Base-by-base conservation (phyloP, 2,888 invertebrate species). In the Pyrrhia umbra region DNA sequence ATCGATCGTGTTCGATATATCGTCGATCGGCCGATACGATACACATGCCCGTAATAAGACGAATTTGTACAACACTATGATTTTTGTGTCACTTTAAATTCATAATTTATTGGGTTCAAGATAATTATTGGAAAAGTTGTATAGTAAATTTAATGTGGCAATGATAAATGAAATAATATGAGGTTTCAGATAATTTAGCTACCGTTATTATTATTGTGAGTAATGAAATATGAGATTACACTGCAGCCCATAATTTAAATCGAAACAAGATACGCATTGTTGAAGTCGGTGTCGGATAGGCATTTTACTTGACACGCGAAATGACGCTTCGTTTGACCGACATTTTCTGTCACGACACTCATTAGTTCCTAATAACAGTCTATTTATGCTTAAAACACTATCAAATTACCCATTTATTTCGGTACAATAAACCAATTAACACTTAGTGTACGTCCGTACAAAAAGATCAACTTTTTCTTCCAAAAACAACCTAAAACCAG, bases 1-100 rank as follows among this genome's bases (percentile, higher is more conserved):
- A 25, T 45, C 79, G 82, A 82, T 85, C 75, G 82, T 81, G 83
- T 82, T 75, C 74, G 84, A 81, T 83, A 77, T 59, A 67, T 61
- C 56, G 50, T 51, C 70, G 75, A 80, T 76, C 66, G 67, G 23
- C 20, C 68, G 77, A 71, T 77, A 71, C 72, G 54, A 65, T 67
- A 68, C 65, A 68, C 54, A 61, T 62, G 61, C 74, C 63, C 65
- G 70, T 78, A 77, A 82, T 81, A 77, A 76, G 70, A 65, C 54
- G 74, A 77, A 80, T 80, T 77, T 80, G 79, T 80, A 77, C 67
- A 30, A 66, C 71, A 68, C 52, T 75, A 77, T 71, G 65, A 68
- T 68, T 71, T 64, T 64, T 52, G 34, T 50, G 75, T 75, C 66
- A 62, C 10, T 73, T 68, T 68, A 58, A 62, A 68, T 15, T 20